Evolutionary conservation across 2,797 vertebrate species (phyloP).

Genomic region (Mormyrus hasselquistii): DNA sequence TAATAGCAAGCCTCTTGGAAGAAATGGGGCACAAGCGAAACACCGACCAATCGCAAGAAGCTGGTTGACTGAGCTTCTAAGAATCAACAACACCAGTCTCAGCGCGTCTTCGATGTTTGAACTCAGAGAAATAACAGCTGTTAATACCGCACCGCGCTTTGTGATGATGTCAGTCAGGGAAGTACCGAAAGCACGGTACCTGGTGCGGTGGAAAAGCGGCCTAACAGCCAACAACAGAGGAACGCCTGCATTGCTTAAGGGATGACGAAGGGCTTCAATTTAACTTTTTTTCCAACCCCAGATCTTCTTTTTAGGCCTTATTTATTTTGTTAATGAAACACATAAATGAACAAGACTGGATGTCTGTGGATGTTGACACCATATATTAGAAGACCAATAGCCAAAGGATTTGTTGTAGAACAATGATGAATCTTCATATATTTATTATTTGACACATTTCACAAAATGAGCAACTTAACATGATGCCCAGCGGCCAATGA

Average conservation of each 20-base stretch:
- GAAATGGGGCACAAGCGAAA: too few relatives aligned
- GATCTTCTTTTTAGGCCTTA: not conserved
- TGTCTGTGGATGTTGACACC: not conserved
- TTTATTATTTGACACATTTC: not conserved
- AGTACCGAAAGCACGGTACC: too few relatives aligned
- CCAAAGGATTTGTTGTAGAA: slow-evolving; percentile 12
- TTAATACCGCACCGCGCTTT: too few relatives aligned
- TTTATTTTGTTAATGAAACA: not conserved
- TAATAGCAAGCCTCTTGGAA: too few relatives aligned
- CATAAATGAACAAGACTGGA: not conserved
- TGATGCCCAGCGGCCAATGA: not conserved
- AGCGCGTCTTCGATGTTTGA: too few relatives aligned
- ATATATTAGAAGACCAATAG: not conserved
- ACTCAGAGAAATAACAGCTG: too few relatives aligned
- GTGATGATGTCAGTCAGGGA: too few relatives aligned
- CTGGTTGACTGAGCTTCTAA: too few relatives aligned
- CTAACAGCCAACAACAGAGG: not conserved
- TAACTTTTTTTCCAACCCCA: not conserved
- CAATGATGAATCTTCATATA: slow-evolving; percentile 13
- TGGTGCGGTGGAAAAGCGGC: too few relatives aligned
- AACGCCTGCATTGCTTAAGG: not conserved
- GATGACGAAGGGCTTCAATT: not conserved
- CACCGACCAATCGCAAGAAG: too few relatives aligned
- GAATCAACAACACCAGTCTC: too few relatives aligned
- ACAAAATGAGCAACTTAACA: not conserved